These are phyloP conservation scores for Lomographa bimaculata DNA, from an alignment of 2,888 invertebrate species.

Conservation along the genomic window DNA sequence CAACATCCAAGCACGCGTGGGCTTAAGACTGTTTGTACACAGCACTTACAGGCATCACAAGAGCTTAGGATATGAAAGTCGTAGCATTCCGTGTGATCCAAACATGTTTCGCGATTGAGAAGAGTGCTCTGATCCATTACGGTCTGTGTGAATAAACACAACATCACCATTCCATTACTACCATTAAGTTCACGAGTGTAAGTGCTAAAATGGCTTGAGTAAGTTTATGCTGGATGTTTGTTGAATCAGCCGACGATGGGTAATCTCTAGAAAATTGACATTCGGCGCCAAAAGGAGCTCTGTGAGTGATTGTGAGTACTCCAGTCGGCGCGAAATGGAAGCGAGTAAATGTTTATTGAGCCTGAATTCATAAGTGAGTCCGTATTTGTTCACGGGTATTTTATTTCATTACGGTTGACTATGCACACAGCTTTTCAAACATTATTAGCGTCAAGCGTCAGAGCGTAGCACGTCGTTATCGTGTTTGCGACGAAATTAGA, in stretches of 20 bases:
- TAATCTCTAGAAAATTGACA: constrained; percentile 73
- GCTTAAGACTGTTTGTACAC: constrained; percentile 38
- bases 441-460: constrained; percentile 20
- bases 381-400: constrained; percentile 35
- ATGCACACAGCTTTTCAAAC: constrained; percentile 14
- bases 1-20: constrained; percentile 25
- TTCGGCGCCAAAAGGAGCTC: constrained; percentile 68
- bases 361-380: constrained; percentile 52
- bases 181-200: constrained; percentile 44
- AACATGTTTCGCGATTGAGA: constrained; percentile 73
- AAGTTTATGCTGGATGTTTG: constrained; percentile 52
- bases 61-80: constrained; percentile 68
- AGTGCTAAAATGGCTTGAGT: constrained; percentile 43
- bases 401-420: constrained; percentile 18
- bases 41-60: constrained; percentile 45
- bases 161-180: constrained; percentile 51
- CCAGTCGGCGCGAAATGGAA: constrained; percentile 59
- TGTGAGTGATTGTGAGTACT: constrained; percentile 58
- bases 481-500: constrained; percentile 15
- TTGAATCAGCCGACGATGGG: constrained; percentile 50
- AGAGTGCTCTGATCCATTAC: constrained; percentile 74
- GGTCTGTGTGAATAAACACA: constrained; percentile 63
- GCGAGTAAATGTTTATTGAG: constrained; percentile 63
- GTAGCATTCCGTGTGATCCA: constrained; percentile 60
- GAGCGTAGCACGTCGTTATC: constrained; percentile 20